Evolutionary conservation across 2,888 invertebrate genomes (phyloP), one percentile per base, ranked within the genome.

Genomic region (Drosophila fungiperda): DNA sequence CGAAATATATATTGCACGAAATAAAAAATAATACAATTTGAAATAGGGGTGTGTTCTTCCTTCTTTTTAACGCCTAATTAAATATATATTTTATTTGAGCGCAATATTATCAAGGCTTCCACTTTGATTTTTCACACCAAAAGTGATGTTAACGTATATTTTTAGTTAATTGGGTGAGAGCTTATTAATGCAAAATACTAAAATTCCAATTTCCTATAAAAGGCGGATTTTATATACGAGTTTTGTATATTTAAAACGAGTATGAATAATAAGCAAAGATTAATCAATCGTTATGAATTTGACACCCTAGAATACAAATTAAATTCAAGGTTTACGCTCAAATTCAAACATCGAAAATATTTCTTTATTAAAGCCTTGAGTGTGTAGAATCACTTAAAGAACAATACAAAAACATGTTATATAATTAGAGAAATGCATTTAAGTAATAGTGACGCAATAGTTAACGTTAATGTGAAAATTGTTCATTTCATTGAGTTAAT

Each of bases 351-450:
- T 53, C 40, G 58, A 75, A 71, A 65, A 62, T 33, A 36, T 11
- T 72, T 52, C n/a, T 78, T 75, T 78, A 78, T 78, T 78, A 26
- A 78, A 57, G 67, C 68, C 78, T 42, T 36, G 1, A 11, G 36
- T 36, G 53, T 36, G 11, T 48, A 29, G 53, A 54, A 38, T 38
- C 54, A 26, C 45, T 50, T 58, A 49, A 38, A 58, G 52, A 53
- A 60, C 62, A 71, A 65, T 67, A 66, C 53, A 55, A 59, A 29
- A 26, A 59, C 66, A 38, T 20, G 53, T 64, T 53, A 35, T 26
- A 26, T 9, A 45, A 55, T 7, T 57, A 62, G 23, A 55, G 58
- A 83, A 83, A 85, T 83, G 86, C 85, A 71, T 60, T 82, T 66
- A 66, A 75, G 76, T 61, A 67, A 72, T 60, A 69, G 66, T 78